These are phyloP conservation scores for Pteropus alecto DNA, from an alignment of 2,113 vertebrate genomes.

Conservation along the genomic window DNA sequence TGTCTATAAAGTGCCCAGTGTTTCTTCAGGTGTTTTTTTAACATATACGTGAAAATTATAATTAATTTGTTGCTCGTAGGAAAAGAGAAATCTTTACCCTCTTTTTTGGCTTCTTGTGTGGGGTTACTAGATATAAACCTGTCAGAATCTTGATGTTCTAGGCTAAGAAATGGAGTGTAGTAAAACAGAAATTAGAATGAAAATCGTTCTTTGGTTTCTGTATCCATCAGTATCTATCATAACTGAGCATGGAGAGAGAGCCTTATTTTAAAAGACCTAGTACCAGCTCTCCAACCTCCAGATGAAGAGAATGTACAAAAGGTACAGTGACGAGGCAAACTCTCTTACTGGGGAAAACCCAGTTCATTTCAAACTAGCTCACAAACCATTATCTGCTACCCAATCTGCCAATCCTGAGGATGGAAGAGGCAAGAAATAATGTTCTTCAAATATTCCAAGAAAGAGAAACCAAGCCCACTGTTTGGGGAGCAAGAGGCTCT, in stretches of 20 bases:
- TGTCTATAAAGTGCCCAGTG: not conserved
- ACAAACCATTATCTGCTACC: not conserved
- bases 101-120: not conserved
- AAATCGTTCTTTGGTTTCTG: conserved; percentile 3
- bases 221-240: not conserved
- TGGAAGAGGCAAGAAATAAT: conserved; percentile 12
- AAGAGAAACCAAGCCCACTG: not conserved
- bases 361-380: not conserved
- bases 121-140: not conserved
- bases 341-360: not conserved
- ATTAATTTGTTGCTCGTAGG: not conserved
- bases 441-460: not conserved
- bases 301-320: not conserved
- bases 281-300: not conserved
- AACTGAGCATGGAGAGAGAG: not conserved
- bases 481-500: not conserved
- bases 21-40: conserved; percentile 5
- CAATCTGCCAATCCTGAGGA: not conserved
- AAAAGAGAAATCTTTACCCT: conserved; percentile 16
- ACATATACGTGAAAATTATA: not conserved
- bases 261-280: conserved; percentile 7
- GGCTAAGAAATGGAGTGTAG: not conserved
- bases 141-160: conserved; percentile 39
- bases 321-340: not conserved
- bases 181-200: conserved; percentile 25